phyloP scores from a whole-genome alignment of 2,888 invertebrate species.

The Agrenia bidenticulata region DNA sequence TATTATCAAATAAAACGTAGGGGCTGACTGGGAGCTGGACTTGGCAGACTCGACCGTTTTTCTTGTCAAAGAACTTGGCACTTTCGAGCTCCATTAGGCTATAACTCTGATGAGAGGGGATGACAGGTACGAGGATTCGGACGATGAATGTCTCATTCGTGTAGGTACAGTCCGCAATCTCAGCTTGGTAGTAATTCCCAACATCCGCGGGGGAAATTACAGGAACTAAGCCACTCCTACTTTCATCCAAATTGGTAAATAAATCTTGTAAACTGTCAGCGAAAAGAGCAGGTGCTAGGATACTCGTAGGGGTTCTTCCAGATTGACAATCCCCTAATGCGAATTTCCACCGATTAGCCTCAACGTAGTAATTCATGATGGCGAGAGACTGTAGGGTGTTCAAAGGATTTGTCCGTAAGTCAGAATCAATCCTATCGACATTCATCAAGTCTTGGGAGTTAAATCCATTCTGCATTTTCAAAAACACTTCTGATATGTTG shows the following conservation, averaged over 20 bases:
- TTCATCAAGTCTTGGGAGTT: conserved; percentile 22
- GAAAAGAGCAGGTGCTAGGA: conserved; percentile 25
- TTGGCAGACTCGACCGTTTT: conserved; percentile 24
- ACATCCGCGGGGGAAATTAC: conserved; percentile 23
- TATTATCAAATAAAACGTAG: conserved; percentile 26
- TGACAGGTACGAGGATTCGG: conserved; percentile 34
- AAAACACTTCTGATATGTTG: conserved; percentile 34
- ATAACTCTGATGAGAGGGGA: conserved; percentile 17
- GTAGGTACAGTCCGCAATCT: conserved; percentile 38
- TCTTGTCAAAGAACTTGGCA: conserved; percentile 19
- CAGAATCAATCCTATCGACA: conserved; percentile 29
- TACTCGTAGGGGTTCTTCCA: conserved; percentile 27
- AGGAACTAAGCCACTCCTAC: conserved; percentile 11
- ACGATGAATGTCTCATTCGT: conserved; percentile 34
- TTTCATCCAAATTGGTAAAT: conserved; percentile 13
- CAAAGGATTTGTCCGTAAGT: conserved; percentile 35
- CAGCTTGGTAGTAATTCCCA: conserved; percentile 29
- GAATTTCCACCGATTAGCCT: conserved; percentile 36
- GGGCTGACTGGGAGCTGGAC: conserved; percentile 17
- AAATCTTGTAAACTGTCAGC: conserved; percentile 27
- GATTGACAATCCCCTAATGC: conserved; percentile 35
- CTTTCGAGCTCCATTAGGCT: conserved; percentile 20
- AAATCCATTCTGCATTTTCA: conserved; percentile 29
- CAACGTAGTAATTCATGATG: conserved; percentile 33
- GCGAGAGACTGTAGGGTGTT: conserved; percentile 22